Evolutionary conservation across 2,888 invertebrate species (phyloP).

Genomic region (Diadegma fenestrale): DNA sequence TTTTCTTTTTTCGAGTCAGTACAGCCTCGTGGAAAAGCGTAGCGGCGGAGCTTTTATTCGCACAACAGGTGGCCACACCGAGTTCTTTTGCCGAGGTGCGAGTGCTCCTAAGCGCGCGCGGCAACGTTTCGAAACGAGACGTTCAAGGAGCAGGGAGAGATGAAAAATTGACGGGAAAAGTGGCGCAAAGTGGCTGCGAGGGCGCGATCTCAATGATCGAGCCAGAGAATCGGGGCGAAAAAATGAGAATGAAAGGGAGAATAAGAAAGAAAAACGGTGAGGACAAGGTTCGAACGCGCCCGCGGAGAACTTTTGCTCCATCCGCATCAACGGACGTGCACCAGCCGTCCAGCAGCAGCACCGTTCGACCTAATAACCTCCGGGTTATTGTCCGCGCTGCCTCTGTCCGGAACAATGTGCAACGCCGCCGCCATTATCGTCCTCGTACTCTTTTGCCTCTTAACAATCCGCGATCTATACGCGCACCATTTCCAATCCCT

Average conservation of each 20-base stretch:
- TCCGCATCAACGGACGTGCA: slow-evolving; percentile 19
- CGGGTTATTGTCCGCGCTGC: slow-evolving; percentile 42
- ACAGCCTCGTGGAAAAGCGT: slow-evolving; percentile 44
- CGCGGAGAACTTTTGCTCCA: slow-evolving; percentile 35
- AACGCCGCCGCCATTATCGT: slow-evolving; percentile 49
- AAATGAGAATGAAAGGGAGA: slow-evolving; percentile 32
- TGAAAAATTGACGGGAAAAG: slow-evolving; percentile 19
- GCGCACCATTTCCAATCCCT: background rate
- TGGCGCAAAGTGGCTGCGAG: slow-evolving; percentile 44
- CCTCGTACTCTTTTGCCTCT: slow-evolving; percentile 38
- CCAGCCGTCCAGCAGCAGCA: slow-evolving; percentile 79
- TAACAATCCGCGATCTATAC: background rate
- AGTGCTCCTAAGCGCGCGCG: no score
- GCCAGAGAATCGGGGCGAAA: slow-evolving; percentile 30
- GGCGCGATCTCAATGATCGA: slow-evolving; percentile 43
- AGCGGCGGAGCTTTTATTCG: slow-evolving; percentile 55
- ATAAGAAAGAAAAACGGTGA: slow-evolving; percentile 25
- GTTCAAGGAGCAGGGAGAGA: background rate
- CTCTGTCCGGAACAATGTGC: slow-evolving; percentile 48
- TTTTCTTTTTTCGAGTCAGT: slow-evolving; percentile 39
- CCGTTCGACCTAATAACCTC: slow-evolving; percentile 77
- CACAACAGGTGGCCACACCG: slow-evolving; percentile 69
- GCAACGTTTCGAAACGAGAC: slow-evolving; percentile 29
- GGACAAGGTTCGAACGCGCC: slow-evolving; percentile 59
- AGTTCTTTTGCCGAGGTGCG: slow-evolving; percentile 53